Evolutionary conservation across 2,888 invertebrate genomes (phyloP), one percentile per base, ranked within the genome.

Genomic region (Andrena hattorfiana): DNA sequence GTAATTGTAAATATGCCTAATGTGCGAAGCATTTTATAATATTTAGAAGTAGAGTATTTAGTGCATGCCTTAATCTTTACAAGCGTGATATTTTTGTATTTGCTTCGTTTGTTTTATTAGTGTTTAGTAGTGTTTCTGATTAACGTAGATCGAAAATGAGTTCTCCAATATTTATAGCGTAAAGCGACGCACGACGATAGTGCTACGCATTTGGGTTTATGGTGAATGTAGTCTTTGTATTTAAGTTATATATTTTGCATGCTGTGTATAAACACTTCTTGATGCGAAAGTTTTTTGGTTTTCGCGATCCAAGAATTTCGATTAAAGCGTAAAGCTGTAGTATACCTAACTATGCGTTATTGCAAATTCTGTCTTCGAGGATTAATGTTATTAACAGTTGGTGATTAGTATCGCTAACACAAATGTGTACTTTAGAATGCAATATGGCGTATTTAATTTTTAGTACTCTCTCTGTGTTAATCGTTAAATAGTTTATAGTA

Each of bases 281-380:
- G 49, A 16, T 23, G 64, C 48, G 35, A 62, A 49, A 32, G 20
- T 73, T 71, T 67, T 13, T 70, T 74, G 82, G 32, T 23, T 73
- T 64, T 51, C 63, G 42, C 32, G 8, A 49, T 63, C n/a, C 42
- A 60, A 64, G n/a, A 69, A 56, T 49, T 60, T 67, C 4, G 51
- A 83, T 64, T 72, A 5, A 63, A 73, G 20, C n/a, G 75, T 30
- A 54, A 60, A 67, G 51, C 51, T 64, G 13, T 60, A 49, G 69
- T 77, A 42, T 77, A 74, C 8, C 59, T 73, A 60, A 79, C 48
- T 79, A 32, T 70, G n/a, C 56, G 69, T 74, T 82, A 51, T 26
- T 67, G 69, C 51, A 66, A 83, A 71, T 62, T 49, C n/a, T 67
- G n/a, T 67, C 16, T 56, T 74, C 59, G n/a, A 48, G 56, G 56